Evolutionary conservation across 2,113 vertebrate genomes (phyloP).

Genomic region (Sprattus sprattus): DNA sequence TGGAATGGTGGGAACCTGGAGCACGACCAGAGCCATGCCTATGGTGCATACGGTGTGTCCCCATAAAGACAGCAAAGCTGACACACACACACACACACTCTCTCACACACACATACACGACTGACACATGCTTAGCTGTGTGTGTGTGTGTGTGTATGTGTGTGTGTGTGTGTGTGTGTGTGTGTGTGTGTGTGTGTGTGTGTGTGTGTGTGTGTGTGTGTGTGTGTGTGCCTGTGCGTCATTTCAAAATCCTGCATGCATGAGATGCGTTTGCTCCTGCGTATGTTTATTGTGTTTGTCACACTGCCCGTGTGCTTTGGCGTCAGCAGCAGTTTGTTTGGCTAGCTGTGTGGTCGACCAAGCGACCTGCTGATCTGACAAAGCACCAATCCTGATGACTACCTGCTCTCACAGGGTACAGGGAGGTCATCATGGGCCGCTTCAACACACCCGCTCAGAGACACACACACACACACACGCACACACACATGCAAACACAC

Average conservation of each 20-base stretch:
- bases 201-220: not conserved
- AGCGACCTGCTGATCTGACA: not conserved
- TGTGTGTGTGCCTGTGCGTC: not conserved
- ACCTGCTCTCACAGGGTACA: too few relatives aligned
- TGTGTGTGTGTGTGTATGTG: not conserved
- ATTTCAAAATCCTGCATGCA: not conserved
- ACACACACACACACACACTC: not conserved
- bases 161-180: not conserved
- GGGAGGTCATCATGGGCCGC: too few relatives aligned
- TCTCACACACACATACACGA: not conserved
- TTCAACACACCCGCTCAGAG: not conserved
- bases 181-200: not conserved
- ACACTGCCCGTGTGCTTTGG: too few relatives aligned
- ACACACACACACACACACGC: not conserved
- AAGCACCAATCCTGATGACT: not conserved
- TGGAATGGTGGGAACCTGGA: conserved; percentile 17
- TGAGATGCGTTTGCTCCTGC: too few relatives aligned
- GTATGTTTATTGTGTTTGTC: not conserved
- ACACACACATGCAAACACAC: not conserved
- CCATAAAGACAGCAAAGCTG: not conserved
- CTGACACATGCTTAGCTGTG: not conserved
- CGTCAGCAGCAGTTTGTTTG: not conserved
- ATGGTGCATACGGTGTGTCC: not conserved
- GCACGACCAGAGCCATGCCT: not conserved
- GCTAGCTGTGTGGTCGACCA: not conserved